These are phyloP conservation scores for Lamellibrachia columna DNA, from an alignment of 2,888 invertebrate genomes.

Conservation along the genomic window DNA sequence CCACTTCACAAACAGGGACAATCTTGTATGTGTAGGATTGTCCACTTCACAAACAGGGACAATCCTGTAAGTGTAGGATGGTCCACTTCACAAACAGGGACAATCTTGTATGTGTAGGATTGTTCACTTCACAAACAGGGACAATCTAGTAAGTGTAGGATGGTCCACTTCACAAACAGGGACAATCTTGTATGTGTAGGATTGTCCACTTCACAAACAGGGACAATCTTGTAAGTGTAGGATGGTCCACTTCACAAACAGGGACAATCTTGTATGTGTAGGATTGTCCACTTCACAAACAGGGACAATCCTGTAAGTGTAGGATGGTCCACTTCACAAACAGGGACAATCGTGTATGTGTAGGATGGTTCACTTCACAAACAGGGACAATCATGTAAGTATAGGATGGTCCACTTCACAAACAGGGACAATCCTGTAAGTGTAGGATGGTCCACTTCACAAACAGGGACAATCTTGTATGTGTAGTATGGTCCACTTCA, in stretches of 20 bases:
- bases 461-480: background rate
- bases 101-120: no score
- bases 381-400: background rate
- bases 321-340: background rate
- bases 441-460: background rate
- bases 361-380: background rate
- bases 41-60: no score
- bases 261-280: background rate
- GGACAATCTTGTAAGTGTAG: conserved; percentile 6
- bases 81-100: no score
- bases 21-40: no score
- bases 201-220: background rate
- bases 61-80: no score
- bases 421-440: background rate
- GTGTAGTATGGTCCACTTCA: background rate
- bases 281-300: background rate
- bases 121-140: no score
- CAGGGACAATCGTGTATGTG: background rate
- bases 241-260: background rate
- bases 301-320: background rate
- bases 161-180: background rate
- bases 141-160: background rate
- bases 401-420: background rate
- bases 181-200: background rate
- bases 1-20: no score